Evolutionary conservation across 2,113 vertebrate species (phyloP).

Genomic region (Oryzias woworae): DNA sequence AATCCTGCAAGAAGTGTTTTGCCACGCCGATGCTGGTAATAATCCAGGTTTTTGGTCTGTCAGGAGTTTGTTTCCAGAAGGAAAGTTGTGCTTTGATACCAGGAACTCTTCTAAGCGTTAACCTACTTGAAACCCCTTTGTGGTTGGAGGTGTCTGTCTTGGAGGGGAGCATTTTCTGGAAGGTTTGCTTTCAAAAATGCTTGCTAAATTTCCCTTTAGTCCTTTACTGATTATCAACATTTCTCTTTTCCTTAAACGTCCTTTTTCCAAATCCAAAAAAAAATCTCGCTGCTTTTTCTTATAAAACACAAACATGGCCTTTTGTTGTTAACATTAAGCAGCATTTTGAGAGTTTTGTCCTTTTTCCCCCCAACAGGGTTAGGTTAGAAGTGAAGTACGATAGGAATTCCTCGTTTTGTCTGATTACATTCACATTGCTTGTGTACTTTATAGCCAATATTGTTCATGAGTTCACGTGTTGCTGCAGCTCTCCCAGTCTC

Average conservation of each 20-base stretch:
- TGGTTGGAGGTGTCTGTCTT: slow-evolving; percentile 24
- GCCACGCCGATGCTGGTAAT: slow-evolving; percentile 34
- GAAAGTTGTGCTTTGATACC: slow-evolving; percentile 61
- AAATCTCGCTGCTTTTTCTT: slow-evolving; percentile 34
- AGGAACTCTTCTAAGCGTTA: slow-evolving; percentile 68
- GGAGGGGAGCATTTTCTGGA: slow-evolving; percentile 29
- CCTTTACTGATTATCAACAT: slow-evolving; percentile 36
- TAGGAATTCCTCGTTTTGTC: slow-evolving; percentile 18
- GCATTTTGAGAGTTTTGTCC: slow-evolving; percentile 3
- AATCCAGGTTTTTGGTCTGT: slow-evolving; percentile 20
- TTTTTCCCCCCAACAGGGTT: slow-evolving; percentile 9
- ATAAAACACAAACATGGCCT: slow-evolving; percentile 50
- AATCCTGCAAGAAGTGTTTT: slow-evolving; percentile 20
- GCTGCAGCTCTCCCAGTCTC: not conserved
- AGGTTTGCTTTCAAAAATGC: slow-evolving; percentile 52
- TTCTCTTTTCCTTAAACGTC: slow-evolving; percentile 64
- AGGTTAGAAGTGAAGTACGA: slow-evolving; percentile 10
- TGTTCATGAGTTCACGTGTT: not conserved
- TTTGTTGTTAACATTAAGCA: slow-evolving; percentile 34
- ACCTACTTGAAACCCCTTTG: slow-evolving; percentile 65
- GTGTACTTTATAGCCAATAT: slow-evolving; percentile 16
- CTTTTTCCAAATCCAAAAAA: slow-evolving; percentile 31
- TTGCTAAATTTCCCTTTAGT: slow-evolving; percentile 26
- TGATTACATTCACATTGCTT: slow-evolving; percentile 27
- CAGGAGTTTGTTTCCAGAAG: slow-evolving; percentile 47